Evolutionary conservation across 2,888 invertebrate species (phyloP), one percentile per base, ranked within the genome.

Genomic region (Amiota mariae): DNA sequence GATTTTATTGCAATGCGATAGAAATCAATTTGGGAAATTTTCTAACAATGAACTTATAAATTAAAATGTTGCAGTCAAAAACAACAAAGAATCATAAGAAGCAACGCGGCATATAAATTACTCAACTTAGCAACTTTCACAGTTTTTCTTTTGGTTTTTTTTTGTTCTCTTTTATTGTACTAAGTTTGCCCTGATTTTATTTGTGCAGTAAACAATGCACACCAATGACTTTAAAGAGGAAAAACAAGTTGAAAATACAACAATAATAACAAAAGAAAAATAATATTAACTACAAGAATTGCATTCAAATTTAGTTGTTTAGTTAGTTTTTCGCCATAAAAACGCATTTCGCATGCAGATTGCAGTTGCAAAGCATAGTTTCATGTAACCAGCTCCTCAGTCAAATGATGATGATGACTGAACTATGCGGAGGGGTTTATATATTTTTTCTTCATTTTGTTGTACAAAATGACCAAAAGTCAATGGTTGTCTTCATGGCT

Each of bases 321-420:
- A 73, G 68, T 77, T 77, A 75, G 79, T 77, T 81, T 80, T 81
- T 81, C 78, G 74, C 77, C 74, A 75, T 78, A 77, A 78, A 68
- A 80, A 86, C 82, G 80, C 83, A 79, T 73, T 76, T 70, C 75
- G 85, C 79, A 86, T 86, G 79, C 85, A 80, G 81, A 85, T 59
- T 59, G 15, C 20, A 20, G 59, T 20, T 59, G 36, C 36, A 36
- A 36, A 36, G 36, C 36, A 36, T 36, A 36, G 36, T 36, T 36
- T 36, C 36, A 36, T 36, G 36, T 36, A 36, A 36, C 4, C 36
- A 36, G 36, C 36, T 36, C 36, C 6, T 36, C 36, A 36, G 1
- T 24, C 24, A 24, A 24, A 24, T 36, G 36, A 24, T 24, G 24
- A 24, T 24, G 24, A 24, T 36, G 36, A 36, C 36, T 36, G 36